These are phyloP conservation scores for Ranitomeya variabilis DNA, from an alignment of 2,113 vertebrate genomes.

Conservation along the genomic window DNA sequence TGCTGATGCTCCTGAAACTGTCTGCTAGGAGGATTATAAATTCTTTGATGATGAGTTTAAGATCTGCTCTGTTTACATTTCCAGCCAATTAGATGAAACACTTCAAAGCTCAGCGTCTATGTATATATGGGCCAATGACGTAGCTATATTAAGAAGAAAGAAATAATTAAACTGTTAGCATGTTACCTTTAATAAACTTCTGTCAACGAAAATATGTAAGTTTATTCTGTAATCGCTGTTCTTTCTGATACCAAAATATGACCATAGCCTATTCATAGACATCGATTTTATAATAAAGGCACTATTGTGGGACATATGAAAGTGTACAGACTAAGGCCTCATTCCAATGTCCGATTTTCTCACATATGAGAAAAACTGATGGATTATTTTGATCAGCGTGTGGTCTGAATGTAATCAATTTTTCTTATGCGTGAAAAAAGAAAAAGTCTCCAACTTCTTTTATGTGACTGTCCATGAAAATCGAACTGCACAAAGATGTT, in stretches of 20 bases:
- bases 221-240: not conserved
- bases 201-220: not conserved
- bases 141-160: not conserved
- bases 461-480: too few species aligned
- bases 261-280: not conserved
- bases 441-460: too few species aligned
- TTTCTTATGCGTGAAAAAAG: too few species aligned
- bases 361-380: too few species aligned
- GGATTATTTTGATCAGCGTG: not conserved
- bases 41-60: constrained; percentile 14
- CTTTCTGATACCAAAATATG: not conserved
- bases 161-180: not conserved
- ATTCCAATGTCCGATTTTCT: too few species aligned
- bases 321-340: not conserved
- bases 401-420: too few species aligned
- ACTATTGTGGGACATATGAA: not conserved
- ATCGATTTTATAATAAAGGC: not conserved
- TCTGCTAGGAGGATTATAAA: not conserved
- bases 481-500: too few species aligned
- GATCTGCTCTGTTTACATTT: not conserved
- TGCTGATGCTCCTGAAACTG: not conserved
- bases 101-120: not conserved
- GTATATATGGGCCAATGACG: not conserved
- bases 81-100: not conserved
- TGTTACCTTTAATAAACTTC: not conserved